A percentile compares a stretch with the other conserved stretches of the same genome.
These are phyloP conservation scores for Drosophila histrio DNA, from an alignment of 2,888 invertebrate species.

Conservation along the genomic window DNA sequence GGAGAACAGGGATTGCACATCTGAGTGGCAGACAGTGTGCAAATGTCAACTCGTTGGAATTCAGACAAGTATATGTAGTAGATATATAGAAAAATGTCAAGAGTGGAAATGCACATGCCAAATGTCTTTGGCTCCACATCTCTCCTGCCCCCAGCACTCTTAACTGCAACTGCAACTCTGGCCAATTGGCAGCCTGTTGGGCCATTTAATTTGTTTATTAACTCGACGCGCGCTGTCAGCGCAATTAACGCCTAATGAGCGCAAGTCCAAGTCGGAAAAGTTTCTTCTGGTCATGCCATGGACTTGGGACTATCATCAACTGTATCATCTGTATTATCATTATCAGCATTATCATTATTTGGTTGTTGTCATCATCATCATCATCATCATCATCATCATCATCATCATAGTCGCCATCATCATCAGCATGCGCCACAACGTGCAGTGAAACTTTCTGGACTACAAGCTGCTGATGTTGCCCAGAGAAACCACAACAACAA, in stretches of 20 bases:
- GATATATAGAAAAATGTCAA: constrained; percentile 36
- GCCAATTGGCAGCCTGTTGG: constrained; percentile 54
- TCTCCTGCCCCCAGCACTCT: not conserved
- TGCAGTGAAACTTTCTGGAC: constrained; percentile 48
- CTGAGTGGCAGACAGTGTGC: constrained; percentile 77
- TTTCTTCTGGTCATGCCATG: constrained; percentile 39
- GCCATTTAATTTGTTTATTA: constrained; percentile 66
- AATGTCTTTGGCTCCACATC: constrained; percentile 38
- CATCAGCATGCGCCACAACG: constrained; percentile 44
- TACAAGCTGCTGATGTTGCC: constrained; percentile 41
- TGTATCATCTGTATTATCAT: constrained; percentile 22
- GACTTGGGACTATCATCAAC: constrained; percentile 33
- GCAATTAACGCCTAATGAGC: constrained; percentile 60
- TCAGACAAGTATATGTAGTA: constrained; percentile 48
- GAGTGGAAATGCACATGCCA: constrained; percentile 50
- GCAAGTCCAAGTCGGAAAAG: constrained; percentile 40
- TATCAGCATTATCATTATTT: constrained; percentile 15
- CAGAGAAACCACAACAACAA: constrained; percentile 59
- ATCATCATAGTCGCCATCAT: constrained; percentile 18
- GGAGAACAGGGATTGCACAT: constrained; percentile 52
- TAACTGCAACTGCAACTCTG: constrained; percentile 6
- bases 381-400: constrained; percentile 22
- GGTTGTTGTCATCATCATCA: constrained; percentile 1
- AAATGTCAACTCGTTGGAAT: constrained; percentile 75
- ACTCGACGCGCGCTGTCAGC: constrained; percentile 35